Evolutionary conservation across 2,797 vertebrate species (phyloP), one percentile per base, ranked within the genome.

Genomic region (Lithobates pipiens): DNA sequence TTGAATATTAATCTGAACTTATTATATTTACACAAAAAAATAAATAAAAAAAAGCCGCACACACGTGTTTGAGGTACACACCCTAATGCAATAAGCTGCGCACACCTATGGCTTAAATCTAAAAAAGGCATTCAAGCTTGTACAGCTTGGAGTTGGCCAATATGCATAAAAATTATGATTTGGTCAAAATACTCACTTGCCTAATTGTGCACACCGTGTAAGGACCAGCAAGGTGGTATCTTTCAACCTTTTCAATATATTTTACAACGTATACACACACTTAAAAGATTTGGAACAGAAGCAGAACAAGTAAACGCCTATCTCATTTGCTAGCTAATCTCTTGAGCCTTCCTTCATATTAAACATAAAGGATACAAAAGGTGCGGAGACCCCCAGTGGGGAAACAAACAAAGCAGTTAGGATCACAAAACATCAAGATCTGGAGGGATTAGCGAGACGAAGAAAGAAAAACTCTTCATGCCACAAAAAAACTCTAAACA

Each of bases 321-420:
- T 82, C 79, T 65, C 78, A 65, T 65, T n/a, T 61, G 36, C 73
- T 76, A 50, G 54, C 36, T 73, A 77, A 72, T 82, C 85, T 72
- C 27, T 46, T 71, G 67, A 54, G 80, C 23, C 67, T 82, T 65
- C 21, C 42, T 73, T 86, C 16, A 68, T 8, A 46, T 3, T 44
- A 46, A 63, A 18, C 36, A 67, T 67, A 80, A 80, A 68, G 68
- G 25, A 70, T 46, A 80, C 71, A 87, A 87, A 75, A 87, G 80
- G 76, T 83, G 76, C 76, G 50, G 18, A 74, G 80, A 76, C 86
- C 76, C 67, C 86, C 86, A 80, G 71, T 73, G 57, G 81, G 74
- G 86, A 67, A 78, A 74, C 29, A 79, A 79, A 83, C 76, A 83
- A 87, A 79, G 70, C 72, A 11, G 1, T 70, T 69, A 39, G 76